Percentiles rank a stretch among this genome's conserved stretches.
Evolutionary conservation across 2,113 vertebrate genomes (phyloP).

Genomic region (Bathybates hornii): DNA sequence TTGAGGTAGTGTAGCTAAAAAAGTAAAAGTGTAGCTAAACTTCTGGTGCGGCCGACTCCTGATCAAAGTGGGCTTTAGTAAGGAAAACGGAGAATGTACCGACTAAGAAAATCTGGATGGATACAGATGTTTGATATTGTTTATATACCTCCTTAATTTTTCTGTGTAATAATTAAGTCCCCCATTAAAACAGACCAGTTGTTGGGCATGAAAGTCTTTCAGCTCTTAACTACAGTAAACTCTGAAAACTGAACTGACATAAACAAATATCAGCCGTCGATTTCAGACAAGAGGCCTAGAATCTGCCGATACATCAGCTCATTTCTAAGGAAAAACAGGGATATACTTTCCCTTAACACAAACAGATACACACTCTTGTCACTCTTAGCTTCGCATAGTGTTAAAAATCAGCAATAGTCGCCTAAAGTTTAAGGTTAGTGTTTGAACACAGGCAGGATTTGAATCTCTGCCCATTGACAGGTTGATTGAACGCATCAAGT

Average conservation of each 20-base stretch:
- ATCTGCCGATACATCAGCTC: neutral
- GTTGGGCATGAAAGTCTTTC: neutral
- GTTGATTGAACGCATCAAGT: neutral
- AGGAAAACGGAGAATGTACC: neutral
- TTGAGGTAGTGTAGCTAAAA: neutral
- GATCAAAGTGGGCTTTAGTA: neutral
- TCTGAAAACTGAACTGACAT: neutral
- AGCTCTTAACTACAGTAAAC: neutral
- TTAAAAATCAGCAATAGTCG: neutral
- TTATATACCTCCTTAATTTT: neutral
- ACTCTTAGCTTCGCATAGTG: neutral
- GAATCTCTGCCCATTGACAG: neutral
- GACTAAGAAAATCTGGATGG: neutral
- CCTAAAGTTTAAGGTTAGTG: neutral
- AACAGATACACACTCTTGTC: neutral
- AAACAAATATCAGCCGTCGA: neutral
- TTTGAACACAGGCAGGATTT: accelerated
- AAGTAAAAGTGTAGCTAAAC: neutral
- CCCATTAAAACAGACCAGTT: neutral
- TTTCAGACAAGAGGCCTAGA: neutral
- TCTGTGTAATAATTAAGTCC: neutral
- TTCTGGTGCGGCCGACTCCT: neutral
- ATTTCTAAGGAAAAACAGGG: neutral
- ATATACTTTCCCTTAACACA: neutral
- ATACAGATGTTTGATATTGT: neutral